phyloP scores from a whole-genome alignment of 2,888 invertebrate genomes.

The Apamea monoglypha region DNA sequence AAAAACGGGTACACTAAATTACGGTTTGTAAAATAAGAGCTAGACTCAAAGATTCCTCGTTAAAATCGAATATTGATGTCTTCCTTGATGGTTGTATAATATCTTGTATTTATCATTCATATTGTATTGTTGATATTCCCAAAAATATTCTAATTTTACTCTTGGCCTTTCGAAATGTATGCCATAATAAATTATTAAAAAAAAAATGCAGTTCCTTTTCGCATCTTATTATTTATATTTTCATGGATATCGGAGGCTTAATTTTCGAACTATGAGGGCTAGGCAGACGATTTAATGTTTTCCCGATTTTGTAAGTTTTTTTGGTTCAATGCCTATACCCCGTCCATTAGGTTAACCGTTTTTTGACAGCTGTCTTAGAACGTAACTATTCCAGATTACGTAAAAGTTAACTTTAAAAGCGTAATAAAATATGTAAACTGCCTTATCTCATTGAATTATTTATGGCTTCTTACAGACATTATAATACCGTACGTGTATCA shows the following conservation, averaged over 20 bases:
- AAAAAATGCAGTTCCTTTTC: background rate
- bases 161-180: constrained; percentile 13
- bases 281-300: background rate
- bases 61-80: constrained; percentile 44
- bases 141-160: background rate
- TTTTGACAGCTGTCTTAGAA: too few relatives aligned
- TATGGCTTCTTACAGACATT: too few relatives aligned
- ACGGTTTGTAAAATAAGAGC: constrained; percentile 8
- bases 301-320: too few relatives aligned
- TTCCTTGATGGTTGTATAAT: constrained; percentile 54
- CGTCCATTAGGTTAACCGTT: too few relatives aligned
- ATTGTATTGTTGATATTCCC: constrained; percentile 23
- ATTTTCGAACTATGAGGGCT: constrained; percentile 3
- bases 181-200: constrained; percentile 18
- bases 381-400: too few relatives aligned
- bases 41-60: background rate
- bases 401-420: too few relatives aligned
- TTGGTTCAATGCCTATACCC: background rate
- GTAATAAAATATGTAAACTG: too few relatives aligned
- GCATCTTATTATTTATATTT: background rate
- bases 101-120: constrained; percentile 32
- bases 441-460: too few relatives aligned
- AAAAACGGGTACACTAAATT: too few relatives aligned
- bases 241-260: constrained; percentile 16
- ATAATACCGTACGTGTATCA: too few relatives aligned